Conservation (phyloP, 2,113 vertebrate species). For the Genyomyrus donnyi region DNA sequence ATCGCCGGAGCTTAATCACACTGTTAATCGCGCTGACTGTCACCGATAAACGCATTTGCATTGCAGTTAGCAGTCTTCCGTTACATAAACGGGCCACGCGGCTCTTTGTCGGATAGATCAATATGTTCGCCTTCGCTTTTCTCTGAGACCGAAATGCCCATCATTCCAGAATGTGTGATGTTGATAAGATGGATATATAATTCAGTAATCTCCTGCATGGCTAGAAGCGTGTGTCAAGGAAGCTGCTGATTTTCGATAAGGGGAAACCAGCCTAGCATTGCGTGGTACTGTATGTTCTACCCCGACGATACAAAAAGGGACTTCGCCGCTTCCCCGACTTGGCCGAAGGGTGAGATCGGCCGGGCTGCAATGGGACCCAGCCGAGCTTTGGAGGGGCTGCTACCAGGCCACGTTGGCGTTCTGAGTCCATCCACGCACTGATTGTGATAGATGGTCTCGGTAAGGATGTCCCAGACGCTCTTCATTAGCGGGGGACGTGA, state of each 20-base stretch:
- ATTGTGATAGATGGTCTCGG: constrained; percentile 48
- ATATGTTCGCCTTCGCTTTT: neutral
- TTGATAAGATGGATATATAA: neutral
- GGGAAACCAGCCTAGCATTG: neutral
- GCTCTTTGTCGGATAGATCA: neutral
- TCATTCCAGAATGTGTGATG: neutral
- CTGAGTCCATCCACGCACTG: neutral
- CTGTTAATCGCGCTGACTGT: constrained; percentile 8
- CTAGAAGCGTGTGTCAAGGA: neutral
- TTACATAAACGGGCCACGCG: neutral
- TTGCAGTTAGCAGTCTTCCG: neutral
- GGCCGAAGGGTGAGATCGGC: neutral
- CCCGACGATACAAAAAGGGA: neutral
- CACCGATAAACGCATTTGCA: neutral
- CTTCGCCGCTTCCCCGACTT: neutral
- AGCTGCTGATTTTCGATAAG: neutral
- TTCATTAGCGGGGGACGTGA: constrained; percentile 44
- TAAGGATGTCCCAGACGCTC: constrained; percentile 40
- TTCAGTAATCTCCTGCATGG: neutral
- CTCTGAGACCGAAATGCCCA: neutral
- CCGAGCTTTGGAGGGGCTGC: neutral
- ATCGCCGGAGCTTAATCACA: neutral
- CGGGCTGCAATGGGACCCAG: neutral
- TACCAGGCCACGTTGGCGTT: too few relatives aligned
- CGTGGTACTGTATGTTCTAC: neutral